These are phyloP conservation scores for Auanema freiburgensis DNA, from an alignment of 2,888 invertebrate species.

Conservation along the genomic window DNA sequence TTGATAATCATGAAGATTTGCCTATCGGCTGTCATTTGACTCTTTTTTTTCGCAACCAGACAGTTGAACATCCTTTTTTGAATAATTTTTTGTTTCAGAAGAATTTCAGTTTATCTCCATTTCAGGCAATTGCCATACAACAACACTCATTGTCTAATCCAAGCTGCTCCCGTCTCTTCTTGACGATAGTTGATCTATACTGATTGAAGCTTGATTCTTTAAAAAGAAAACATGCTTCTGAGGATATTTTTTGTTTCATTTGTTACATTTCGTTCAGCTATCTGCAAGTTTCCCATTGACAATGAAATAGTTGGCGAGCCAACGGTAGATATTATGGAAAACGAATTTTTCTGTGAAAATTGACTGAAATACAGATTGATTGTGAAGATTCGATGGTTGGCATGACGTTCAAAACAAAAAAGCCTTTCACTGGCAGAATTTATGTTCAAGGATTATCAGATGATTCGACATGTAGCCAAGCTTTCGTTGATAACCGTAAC, in stretches of 20 bases:
- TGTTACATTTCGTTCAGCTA: too few species aligned
- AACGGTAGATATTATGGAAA: slow-evolving; percentile 21
- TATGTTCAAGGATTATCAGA: slow-evolving; percentile 59
- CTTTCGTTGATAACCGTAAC: slow-evolving; percentile 56
- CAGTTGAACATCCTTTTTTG: too few species aligned
- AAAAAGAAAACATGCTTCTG: too few species aligned
- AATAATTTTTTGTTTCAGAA: too few species aligned
- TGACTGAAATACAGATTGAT: slow-evolving; percentile 30
- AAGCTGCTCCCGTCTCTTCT: neutral
- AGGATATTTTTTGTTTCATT: too few species aligned
- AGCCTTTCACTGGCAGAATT: slow-evolving; percentile 59
- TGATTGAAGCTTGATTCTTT: too few species aligned
- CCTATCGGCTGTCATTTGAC: slow-evolving; percentile 18
- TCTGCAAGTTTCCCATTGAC: slow-evolving; percentile 33
- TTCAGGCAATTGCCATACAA: neutral
- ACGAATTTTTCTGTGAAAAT: too few species aligned
- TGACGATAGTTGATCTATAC: neutral
- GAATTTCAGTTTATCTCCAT: too few species aligned
- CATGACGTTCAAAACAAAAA: slow-evolving; percentile 59
- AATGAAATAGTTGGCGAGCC: slow-evolving; percentile 57
- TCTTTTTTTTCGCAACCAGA: neutral
- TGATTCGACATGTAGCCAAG: slow-evolving; percentile 52
- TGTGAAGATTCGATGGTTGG: slow-evolving; percentile 57
- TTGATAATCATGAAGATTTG: slow-evolving; percentile 9
- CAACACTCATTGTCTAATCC: neutral